phyloP scores from a whole-genome alignment of 2,888 invertebrate species.

The Omphaloscelis lunosa region DNA sequence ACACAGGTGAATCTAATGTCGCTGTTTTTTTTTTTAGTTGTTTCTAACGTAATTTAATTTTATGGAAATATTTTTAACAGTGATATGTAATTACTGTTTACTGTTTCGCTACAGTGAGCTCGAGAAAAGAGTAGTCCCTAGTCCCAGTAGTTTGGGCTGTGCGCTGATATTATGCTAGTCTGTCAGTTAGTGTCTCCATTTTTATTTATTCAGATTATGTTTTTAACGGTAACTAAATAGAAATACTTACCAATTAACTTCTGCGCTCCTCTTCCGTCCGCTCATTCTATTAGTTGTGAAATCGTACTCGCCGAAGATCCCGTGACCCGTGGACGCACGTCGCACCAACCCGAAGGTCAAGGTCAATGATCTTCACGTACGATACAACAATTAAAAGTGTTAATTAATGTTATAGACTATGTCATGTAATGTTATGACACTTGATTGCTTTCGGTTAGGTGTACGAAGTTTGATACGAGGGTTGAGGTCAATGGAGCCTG shows the following conservation, averaged over 20 bases:
- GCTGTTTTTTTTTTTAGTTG: too few species aligned
- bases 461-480: not conserved
- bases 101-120: too few species aligned
- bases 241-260: not conserved
- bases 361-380: constrained; percentile 44
- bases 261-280: not conserved
- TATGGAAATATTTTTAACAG: too few species aligned
- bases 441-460: not conserved
- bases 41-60: too few species aligned
- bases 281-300: constrained; percentile 14
- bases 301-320: not conserved
- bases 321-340: constrained; percentile 22
- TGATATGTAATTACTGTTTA: too few species aligned
- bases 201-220: not conserved
- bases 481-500: constrained; percentile 10
- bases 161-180: too few species aligned
- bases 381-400: constrained; percentile 35
- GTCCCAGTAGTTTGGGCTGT: too few species aligned
- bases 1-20: too few species aligned
- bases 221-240: not conserved
- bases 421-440: constrained; percentile 6
- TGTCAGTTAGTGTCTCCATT: too few species aligned
- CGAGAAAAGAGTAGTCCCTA: too few species aligned
- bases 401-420: constrained; percentile 25
- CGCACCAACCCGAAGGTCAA: constrained; percentile 31